Evolutionary conservation across 1,140 invertebrate genomes (phyloP), one percentile per base, ranked within the genome.

Genomic region (Melipona quadrifasciata): DNA sequence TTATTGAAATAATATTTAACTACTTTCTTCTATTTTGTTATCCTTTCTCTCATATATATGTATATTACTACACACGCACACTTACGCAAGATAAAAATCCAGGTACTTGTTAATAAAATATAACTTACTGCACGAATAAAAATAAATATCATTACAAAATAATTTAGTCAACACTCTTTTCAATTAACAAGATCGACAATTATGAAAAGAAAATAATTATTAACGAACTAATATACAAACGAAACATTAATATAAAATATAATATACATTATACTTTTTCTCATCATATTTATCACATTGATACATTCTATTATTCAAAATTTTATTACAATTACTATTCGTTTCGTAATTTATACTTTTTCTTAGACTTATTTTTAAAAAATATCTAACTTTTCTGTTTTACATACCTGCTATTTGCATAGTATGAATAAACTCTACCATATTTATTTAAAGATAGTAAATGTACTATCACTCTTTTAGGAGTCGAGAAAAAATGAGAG

Each of bases 61-160:
- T 61, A 61, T n/a, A n/a, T n/a, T 12, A 61, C 24, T 67, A 67
- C 16, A 67, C 58, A 58, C 68, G 21, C 67, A 24, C 77, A 82
- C 80, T 51, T 88, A 84, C 68, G 84, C 81, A 55, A 61, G 3
- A 71, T 57, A 76, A 83, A 34, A 21, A 55, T 84, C 64, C 70
- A 89, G 78, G 78, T 89, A 89, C 81, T 89, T 86, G 31, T 67
- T 19, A 67, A 67, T 67, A 67, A 67, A 67, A 21, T 12, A 67
- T 67, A 67, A 34, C 31, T 67, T 67, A 67, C 31, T 31, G 17
- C 16, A 67, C 34, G 31, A 67, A 67, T 67, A 67, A 67, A 34
- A 21, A 21, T 67, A 67, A 67, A 67, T 65, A 34, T 64, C 58
- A 61, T 71, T 79, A 55, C 51, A 80, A 57, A 8, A 47, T 80